Conservation (phyloP, 2,797 vertebrate genomes). For the Malacoraja senta region DNA sequence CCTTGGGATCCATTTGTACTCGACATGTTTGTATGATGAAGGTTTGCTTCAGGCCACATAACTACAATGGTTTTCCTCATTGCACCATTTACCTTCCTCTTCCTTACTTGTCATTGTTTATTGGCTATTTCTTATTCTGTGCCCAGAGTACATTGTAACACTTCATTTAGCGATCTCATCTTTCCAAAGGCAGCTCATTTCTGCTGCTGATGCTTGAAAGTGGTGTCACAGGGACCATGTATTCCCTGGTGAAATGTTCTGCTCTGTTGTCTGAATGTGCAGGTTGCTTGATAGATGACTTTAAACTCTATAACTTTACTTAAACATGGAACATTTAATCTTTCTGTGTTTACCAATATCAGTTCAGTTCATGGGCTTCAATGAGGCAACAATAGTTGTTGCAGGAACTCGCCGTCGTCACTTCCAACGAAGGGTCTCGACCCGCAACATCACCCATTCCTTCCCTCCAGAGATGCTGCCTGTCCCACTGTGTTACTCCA, state of each 20-base stretch:
- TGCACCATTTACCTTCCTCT: background rate
- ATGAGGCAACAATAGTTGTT: background rate
- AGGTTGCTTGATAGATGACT: background rate
- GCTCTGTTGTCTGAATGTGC: background rate
- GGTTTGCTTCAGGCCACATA: background rate
- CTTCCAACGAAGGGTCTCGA: too few species aligned
- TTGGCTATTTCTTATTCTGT: background rate
- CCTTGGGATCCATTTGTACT: background rate
- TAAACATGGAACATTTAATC: background rate
- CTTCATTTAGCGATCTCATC: background rate
- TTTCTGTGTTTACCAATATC: background rate
- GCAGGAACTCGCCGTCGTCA: background rate
- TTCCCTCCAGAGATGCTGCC: too few species aligned
- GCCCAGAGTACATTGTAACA: background rate
- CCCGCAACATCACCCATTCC: too few species aligned
- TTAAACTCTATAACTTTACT: background rate
- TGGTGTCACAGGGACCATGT: background rate
- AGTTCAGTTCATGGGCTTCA: background rate
- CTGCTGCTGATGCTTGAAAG: background rate
- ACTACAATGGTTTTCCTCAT: background rate
- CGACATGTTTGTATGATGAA: background rate
- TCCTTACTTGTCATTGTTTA: background rate
- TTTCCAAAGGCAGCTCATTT: background rate
- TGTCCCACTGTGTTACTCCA: too few species aligned
- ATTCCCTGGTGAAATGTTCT: background rate